Percentiles rank a stretch among this genome's conserved stretches.
phyloP scores from a whole-genome alignment of 2,888 invertebrate species.

The Odontocerum albicorne region DNA sequence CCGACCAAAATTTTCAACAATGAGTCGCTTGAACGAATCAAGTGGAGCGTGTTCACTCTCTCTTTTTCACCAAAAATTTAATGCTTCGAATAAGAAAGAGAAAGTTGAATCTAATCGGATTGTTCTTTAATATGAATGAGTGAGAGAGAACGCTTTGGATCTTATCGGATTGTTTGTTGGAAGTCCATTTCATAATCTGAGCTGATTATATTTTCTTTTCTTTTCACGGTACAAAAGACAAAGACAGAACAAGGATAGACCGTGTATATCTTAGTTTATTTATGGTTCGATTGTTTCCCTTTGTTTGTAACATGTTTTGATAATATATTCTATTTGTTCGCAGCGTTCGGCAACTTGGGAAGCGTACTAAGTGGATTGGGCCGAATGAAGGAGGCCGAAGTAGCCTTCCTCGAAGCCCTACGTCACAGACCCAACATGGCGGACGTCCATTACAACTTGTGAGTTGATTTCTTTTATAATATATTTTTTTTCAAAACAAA shows the following conservation, averaged over 20 bases:
- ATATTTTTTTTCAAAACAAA: too few relatives aligned
- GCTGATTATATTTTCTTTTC: too few relatives aligned
- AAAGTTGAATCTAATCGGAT: neutral
- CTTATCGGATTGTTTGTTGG: too few relatives aligned
- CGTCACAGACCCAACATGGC: slow-evolving; percentile 95
- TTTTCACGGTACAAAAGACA: too few relatives aligned
- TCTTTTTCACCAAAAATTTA: slow-evolving; percentile 3
- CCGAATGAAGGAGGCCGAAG: slow-evolving; percentile 84
- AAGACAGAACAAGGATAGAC: too few relatives aligned
- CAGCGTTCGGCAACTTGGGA: slow-evolving; percentile 96
- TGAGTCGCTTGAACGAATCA: neutral
- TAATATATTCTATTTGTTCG: slow-evolving; percentile 24
- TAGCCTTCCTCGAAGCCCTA: slow-evolving; percentile 88
- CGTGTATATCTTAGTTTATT: too few relatives aligned
- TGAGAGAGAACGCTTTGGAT: too few relatives aligned
- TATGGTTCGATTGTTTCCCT: neutral
- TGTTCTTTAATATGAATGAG: too few relatives aligned
- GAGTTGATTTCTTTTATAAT: slow-evolving; percentile 59
- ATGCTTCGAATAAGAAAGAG: slow-evolving; percentile 2
- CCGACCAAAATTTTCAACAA: slow-evolving; percentile 1
- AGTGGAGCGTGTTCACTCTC: slow-evolving; percentile 5
- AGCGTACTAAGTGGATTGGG: slow-evolving; percentile 92
- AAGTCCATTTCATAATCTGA: too few relatives aligned
- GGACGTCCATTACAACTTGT: slow-evolving; percentile 98
- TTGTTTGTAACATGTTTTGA: slow-evolving; percentile 12